phyloP scores from a whole-genome alignment of 2,888 invertebrate genomes.

The Trimorus sp. region DNA sequence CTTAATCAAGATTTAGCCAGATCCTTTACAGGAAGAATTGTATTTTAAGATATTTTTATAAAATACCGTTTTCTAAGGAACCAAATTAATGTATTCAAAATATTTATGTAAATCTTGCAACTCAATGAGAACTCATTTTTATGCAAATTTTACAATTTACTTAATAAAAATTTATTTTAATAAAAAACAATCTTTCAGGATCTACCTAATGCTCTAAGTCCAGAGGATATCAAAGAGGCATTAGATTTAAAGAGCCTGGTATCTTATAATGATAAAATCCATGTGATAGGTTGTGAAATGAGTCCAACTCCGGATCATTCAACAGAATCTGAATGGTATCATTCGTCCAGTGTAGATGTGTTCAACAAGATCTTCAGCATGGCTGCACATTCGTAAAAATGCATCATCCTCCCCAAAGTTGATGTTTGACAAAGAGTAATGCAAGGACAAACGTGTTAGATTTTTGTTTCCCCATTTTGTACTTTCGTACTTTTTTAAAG shows the following conservation, averaged over 20 bases:
- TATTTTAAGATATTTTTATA: too few species aligned
- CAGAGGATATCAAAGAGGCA: conserved; percentile 78
- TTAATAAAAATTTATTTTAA: too few species aligned
- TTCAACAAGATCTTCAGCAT: conserved; percentile 75
- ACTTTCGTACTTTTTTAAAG: conserved; percentile 13
- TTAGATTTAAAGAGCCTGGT: conserved; percentile 79
- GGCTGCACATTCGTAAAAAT: conserved; percentile 58
- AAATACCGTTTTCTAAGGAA: too few species aligned
- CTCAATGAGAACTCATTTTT: too few species aligned
- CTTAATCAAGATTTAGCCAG: too few species aligned
- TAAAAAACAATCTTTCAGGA: conserved; percentile 70
- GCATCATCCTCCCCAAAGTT: conserved; percentile 15
- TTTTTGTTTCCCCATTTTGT: conserved; percentile 20
- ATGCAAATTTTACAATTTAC: too few species aligned
- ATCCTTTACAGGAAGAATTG: too few species aligned
- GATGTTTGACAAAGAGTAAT: background rate
- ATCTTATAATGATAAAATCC: conserved; percentile 78
- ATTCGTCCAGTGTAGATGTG: conserved; percentile 71
- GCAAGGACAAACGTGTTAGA: conserved; percentile 8
- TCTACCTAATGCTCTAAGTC: conserved; percentile 74
- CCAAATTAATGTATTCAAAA: too few species aligned
- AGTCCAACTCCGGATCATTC: conserved; percentile 69
- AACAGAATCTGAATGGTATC: background rate
- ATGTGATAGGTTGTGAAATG: conserved; percentile 78
- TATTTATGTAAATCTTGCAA: too few species aligned